Evolutionary conservation across 2,888 invertebrate genomes (phyloP), one percentile per base, ranked within the genome.

Genomic region (Standfussiana lucernea): DNA sequence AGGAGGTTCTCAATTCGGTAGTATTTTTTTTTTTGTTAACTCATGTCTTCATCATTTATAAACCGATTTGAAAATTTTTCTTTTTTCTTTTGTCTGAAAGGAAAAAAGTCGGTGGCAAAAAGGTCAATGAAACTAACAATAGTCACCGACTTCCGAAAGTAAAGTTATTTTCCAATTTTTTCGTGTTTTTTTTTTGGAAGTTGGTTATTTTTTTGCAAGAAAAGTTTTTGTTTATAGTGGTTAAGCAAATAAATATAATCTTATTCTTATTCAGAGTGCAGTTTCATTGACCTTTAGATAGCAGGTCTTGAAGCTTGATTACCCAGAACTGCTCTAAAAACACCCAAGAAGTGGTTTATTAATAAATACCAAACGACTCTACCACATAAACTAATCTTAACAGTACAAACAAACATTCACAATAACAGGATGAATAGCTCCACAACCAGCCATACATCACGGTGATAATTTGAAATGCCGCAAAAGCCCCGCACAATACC

Each of bases 381-480:
- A 45, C 15, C 53, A 65, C 53, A 77, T 62, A 67, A 72, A 77
- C 68, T 65, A 65, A 72, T 66, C 50, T 65, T 35, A 35, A 68
- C 78, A 71, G 59, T 77, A 83, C 70, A 80, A 71, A 77, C 80
- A 70, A 69, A 70, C 69, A 76, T 80, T 81, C 66, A 66, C 75
- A 84, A 79, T 83, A 83, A 61, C 75, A 56, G 64, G 47, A 75
- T 82, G 84, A 78, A 84, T 84, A 79, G 73, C 75, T 71, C 62
- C 70, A 65, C 40, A 80, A 24, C 72, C 47, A 53, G n/a, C 82
- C 78, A 88, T 87, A 86, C 79, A 87, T 88, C 87, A 88, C 47
- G 47, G 80, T 59, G 84, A 84, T 88, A 87, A 87, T 87, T 84
- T 87, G 87, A 88, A 88, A 87, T 87, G 77, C 87, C 86, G 77